These are phyloP conservation scores for Macroglossus sobrinus DNA, from an alignment of 2,113 vertebrate genomes.

Conservation along the genomic window DNA sequence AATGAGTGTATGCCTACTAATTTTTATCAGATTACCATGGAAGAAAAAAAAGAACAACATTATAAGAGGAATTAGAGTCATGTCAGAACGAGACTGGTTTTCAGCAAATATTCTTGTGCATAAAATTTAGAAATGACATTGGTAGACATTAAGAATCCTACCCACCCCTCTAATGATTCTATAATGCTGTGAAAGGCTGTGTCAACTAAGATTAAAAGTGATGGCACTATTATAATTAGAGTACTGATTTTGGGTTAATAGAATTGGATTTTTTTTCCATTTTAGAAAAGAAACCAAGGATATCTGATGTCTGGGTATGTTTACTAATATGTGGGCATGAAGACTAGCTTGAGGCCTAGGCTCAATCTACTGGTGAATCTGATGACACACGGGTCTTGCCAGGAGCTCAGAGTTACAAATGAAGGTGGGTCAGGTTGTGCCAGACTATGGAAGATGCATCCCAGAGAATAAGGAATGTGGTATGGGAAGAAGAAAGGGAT, in stretches of 20 bases:
- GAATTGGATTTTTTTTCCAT: not conserved
- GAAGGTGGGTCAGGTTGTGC: not conserved
- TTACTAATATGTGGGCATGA: not conserved
- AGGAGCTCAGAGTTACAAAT: not conserved
- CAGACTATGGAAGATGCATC: not conserved
- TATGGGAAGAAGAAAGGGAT: not conserved
- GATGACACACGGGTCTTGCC: not conserved
- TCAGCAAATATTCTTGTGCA: not conserved
- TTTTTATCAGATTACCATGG: not conserved
- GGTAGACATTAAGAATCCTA: not conserved
- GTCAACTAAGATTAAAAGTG: not conserved
- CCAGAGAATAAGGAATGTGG: not conserved
- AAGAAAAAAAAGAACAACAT: not conserved
- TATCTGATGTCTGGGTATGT: not conserved
- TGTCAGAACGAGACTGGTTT: not conserved
- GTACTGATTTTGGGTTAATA: not conserved
- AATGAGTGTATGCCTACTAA: not conserved
- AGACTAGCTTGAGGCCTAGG: not conserved
- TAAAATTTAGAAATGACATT: not conserved
- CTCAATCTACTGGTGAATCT: not conserved
- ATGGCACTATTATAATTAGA: not conserved
- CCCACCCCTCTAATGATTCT: not conserved
- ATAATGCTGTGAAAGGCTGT: not conserved
- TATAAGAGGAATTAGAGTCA: conserved; percentile 5
- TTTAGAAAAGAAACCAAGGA: not conserved